Conservation (phyloP, 2,888 invertebrate genomes). For the Antheraea yamamai region DNA sequence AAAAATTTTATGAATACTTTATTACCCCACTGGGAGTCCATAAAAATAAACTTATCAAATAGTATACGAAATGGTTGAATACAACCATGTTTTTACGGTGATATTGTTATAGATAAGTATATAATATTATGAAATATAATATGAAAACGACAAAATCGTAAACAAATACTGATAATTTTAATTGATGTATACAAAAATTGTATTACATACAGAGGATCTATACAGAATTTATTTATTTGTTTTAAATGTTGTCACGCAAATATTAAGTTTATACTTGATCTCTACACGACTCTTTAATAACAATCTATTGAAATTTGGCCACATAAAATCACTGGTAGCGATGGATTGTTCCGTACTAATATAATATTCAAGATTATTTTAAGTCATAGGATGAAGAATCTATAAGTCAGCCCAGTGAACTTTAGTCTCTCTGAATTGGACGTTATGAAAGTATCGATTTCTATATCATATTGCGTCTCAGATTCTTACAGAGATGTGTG, state of each 20-base stretch:
- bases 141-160: neutral
- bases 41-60: neutral
- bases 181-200: neutral
- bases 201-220: neutral
- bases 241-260: neutral
- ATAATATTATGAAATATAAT: too few relatives aligned
- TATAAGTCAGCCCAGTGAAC: neutral
- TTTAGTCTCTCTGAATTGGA: neutral
- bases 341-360: neutral
- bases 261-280: neutral
- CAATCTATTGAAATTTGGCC: neutral
- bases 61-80: neutral
- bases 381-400: neutral
- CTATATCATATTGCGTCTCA: neutral
- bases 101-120: neutral
- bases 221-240: neutral
- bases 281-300: neutral
- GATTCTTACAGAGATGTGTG: too few relatives aligned
- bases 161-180: neutral
- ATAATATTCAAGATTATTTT: neutral
- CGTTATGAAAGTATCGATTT: neutral
- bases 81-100: neutral
- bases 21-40: neutral
- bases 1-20: neutral
- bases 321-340: neutral